Conservation (phyloP, 2,888 invertebrate genomes). For the Tinea pellionella region DNA sequence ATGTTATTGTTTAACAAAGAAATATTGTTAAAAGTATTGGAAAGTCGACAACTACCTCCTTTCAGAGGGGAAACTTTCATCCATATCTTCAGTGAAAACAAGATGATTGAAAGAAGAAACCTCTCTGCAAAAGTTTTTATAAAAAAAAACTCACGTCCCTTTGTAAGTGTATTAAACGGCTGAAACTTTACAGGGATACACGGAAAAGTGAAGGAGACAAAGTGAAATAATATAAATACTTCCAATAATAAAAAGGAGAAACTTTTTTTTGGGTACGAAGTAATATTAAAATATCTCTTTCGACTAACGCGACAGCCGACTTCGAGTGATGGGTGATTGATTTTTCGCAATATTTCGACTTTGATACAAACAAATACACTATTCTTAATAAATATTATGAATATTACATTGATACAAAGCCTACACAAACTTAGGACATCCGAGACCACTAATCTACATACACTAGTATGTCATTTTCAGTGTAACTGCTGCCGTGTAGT, state of each 20-base stretch:
- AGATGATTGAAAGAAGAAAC: slow-evolving; percentile 59
- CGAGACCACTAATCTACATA: too few species aligned
- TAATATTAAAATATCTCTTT: background rate
- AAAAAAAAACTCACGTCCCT: slow-evolving; percentile 33
- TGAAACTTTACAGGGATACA: slow-evolving; percentile 34
- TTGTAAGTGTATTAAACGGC: slow-evolving; percentile 64
- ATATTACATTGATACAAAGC: too few species aligned
- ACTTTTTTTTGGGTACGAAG: slow-evolving; percentile 24
- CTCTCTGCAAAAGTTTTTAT: slow-evolving; percentile 31
- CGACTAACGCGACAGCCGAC: background rate
- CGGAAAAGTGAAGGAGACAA: slow-evolving; percentile 49
- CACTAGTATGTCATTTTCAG: too few species aligned
- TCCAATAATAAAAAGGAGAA: slow-evolving; percentile 58
- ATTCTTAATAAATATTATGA: too few species aligned
- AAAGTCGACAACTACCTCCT: background rate
- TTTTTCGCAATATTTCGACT: too few species aligned
- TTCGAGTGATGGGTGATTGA: background rate
- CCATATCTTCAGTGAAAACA: slow-evolving; percentile 35
- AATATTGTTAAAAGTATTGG: background rate
- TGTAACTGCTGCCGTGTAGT: too few species aligned
- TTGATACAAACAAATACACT: too few species aligned
- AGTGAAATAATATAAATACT: slow-evolving; percentile 65
- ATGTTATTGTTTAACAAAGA: background rate
- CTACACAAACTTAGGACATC: too few species aligned
- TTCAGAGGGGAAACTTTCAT: slow-evolving; percentile 24